phyloP scores from a whole-genome alignment of 2,113 vertebrate genomes.

The Catagonus wagneri region DNA sequence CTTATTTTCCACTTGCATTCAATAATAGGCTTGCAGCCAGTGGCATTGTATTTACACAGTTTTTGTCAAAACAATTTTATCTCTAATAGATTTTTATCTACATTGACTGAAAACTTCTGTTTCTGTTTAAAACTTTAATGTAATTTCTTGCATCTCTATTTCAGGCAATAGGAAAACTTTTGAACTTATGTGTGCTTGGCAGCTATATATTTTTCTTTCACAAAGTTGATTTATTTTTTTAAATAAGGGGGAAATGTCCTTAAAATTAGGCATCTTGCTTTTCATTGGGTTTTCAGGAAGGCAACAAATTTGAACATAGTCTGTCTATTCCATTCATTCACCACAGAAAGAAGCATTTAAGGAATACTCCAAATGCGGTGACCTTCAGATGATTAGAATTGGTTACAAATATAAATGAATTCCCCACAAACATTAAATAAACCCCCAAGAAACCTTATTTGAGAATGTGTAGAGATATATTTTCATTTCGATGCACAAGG shows the following conservation, averaged over 20 bases:
- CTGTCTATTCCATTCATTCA: not conserved
- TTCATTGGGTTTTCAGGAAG: conserved; percentile 46
- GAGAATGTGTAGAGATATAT: conserved; percentile 52
- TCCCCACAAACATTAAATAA: conserved; percentile 70
- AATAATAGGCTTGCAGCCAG: conserved; percentile 77
- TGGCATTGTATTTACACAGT: conserved; percentile 81
- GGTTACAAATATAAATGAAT: conserved; percentile 68
- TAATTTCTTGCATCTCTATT: conserved; percentile 80
- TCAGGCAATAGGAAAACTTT: conserved; percentile 79
- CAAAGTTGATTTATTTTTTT: conserved; percentile 71
- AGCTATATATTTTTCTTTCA: conserved; percentile 58
- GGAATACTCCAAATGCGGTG: conserved; percentile 58
- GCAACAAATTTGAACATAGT: conserved; percentile 61
- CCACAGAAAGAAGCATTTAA: conserved; percentile 52
- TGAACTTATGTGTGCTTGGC: conserved; percentile 65
- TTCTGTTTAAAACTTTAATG: conserved; percentile 84
- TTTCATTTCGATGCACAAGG: conserved; percentile 69
- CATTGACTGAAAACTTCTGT: conserved; percentile 77
- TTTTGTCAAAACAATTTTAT: conserved; percentile 85
- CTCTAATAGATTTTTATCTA: conserved; percentile 84
- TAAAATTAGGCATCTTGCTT: conserved; percentile 72
- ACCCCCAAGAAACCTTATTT: conserved; percentile 69
- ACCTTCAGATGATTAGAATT: conserved; percentile 67
- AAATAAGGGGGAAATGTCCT: conserved; percentile 56
- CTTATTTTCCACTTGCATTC: conserved; percentile 81